Evolutionary conservation across 2,888 invertebrate species (phyloP), one percentile per base, ranked within the genome.

Genomic region (Lasioglossum malachurum): DNA sequence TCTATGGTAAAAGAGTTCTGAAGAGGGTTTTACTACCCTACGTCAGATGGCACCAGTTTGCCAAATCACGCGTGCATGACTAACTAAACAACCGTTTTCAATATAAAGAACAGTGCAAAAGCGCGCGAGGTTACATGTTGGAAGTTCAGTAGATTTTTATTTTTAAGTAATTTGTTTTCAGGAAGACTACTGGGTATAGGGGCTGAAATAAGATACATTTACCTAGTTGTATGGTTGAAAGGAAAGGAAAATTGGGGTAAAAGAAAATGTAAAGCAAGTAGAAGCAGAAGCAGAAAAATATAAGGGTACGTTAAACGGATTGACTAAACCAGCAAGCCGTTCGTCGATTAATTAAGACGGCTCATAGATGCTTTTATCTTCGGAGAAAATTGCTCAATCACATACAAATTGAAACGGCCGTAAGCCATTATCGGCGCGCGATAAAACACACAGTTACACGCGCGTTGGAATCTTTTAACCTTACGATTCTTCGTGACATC

Each of bases 371-470:
- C 14, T 19, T 35, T 8, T 67, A 67, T 67, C 67, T 35, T 23
- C 3, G 35, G 19, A 31, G 35, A 67, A 19, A 10, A 67, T 2
- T 67, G 8, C 35, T 67, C 67, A 12, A 35, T 67, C 67, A 35
- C 67, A 35, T 35, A 67, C 67, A 67, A 67, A 67, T 67, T 67
- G 67, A 67, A 35, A 67, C 31, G 31, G 64, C 10, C 31, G 67
- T 3, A 31, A 23, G 19, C 35, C 16, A 60, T 60, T 35, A 31
- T 35, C 7, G 8, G 35, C 19, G 19, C 67, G 67, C 31, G 67
- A 67, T 67, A 67, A 67, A 35, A 1, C 19, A 8, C 23, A 19
- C 67, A 10, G 67, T 23, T 67, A 67, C 35, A 35, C 64, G 16
- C 64, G 64, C 31, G 7, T 31, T 64, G 16, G 31, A 14, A 31